Percentiles rank a stretch among this genome's conserved stretches.
Conservation (phyloP, 1,140 invertebrate species). For the Aphaenogaster rudis region DNA sequence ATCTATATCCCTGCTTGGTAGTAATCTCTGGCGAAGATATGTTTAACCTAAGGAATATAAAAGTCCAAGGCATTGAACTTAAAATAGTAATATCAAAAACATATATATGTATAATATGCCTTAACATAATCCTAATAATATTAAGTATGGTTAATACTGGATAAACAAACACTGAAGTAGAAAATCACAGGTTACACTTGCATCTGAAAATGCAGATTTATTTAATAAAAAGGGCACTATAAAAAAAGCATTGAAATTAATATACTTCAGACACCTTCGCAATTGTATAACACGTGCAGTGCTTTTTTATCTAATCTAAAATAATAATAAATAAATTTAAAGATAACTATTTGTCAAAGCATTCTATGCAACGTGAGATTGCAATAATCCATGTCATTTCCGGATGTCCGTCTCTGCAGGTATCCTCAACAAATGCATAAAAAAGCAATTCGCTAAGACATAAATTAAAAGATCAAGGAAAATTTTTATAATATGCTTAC, state of each 20-base stretch:
- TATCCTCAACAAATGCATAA: constrained; percentile 59
- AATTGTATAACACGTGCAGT: constrained; percentile 65
- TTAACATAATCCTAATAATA: constrained; percentile 70
- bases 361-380: constrained; percentile 56
- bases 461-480: constrained; percentile 66
- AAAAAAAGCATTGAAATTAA: constrained; percentile 74
- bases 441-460: constrained; percentile 68
- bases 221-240: constrained; percentile 67
- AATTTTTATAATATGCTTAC: constrained; percentile 62
- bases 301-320: constrained; percentile 67
- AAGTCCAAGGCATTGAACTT: constrained; percentile 56
- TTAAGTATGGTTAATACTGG: constrained; percentile 66
- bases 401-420: constrained; percentile 61
- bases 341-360: constrained; percentile 60
- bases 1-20: constrained; percentile 46
- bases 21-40: neutral
- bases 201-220: constrained; percentile 70
- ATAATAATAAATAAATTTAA: constrained; percentile 74
- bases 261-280: constrained; percentile 61
- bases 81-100: constrained; percentile 68
- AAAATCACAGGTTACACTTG: constrained; percentile 65
- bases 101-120: constrained; percentile 61
- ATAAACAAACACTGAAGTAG: constrained; percentile 72
- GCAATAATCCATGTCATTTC: constrained; percentile 52
- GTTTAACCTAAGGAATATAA: constrained; percentile 43